Evolutionary conservation across 2,113 vertebrate species (phyloP), one percentile per base, ranked within the genome.

Genomic region (Cygnus atratus): DNA sequence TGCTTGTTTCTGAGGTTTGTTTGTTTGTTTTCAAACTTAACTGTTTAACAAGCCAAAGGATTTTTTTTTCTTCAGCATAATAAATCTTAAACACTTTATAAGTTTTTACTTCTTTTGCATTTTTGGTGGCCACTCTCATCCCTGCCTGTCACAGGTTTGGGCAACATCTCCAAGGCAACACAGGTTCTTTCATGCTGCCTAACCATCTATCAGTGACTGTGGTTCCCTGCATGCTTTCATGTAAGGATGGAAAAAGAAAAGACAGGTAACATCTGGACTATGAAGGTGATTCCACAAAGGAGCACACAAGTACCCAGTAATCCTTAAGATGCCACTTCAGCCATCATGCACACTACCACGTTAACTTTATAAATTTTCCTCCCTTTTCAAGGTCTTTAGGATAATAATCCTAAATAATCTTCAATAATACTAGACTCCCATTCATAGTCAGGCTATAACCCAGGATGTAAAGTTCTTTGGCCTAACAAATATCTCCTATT

Each of bases 61-160:
- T 50, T 94, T 92, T 24, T 55, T 95, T 94, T 85, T 50, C 44
- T 87, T 80, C 72, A 74, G 15, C 59, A 74, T 86, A 86, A 78
- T 21, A 44, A n/a, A 50, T 82, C 13, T 48, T 73, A 57, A 59
- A 44, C 11, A 15, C 6, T 76, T 78, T 3, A 24, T 25, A 37
- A 0, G 1, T 44, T 65, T 54, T 52, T 1, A 0, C 65, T n/a
- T 41, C 44, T 66, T 70, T n/a, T 18, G 13, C 8, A 13, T 61
- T 75, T 93, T 80, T 83, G 11, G 29, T 92, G 62, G 48, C 48
- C 11, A 14, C 11, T 44, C 50, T 65, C 24, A 85, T 39, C 59
- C 18, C 31, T 54, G 12, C 13, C 31, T 29, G 2, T 79, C 29
- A 43, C 1, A 71, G 39, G 3, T 37, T 31, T 73, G 28, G 39